These are phyloP conservation scores for Amblyraja radiata DNA, from an alignment of 2,797 vertebrate genomes.

Conservation along the genomic window DNA sequence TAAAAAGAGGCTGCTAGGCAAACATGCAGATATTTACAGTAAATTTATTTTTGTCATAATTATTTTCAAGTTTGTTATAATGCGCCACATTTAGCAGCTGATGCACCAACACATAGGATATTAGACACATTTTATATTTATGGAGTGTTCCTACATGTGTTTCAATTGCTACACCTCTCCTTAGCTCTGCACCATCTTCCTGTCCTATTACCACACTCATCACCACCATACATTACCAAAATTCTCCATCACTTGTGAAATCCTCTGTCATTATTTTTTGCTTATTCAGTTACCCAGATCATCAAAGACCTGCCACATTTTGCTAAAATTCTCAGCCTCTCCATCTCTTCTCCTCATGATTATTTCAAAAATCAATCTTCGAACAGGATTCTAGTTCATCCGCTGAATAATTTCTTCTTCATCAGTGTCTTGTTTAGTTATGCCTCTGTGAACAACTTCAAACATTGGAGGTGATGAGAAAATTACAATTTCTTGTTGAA, in stretches of 20 bases:
- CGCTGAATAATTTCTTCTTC: background rate
- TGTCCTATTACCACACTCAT: background rate
- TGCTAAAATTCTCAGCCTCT: background rate
- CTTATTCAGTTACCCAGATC: background rate
- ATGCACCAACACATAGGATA: background rate
- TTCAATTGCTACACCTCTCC: background rate
- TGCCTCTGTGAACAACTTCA: background rate
- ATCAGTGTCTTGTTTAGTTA: background rate
- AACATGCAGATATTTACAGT: background rate
- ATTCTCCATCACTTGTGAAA: background rate
- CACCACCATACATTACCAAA: background rate
- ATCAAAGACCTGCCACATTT: background rate
- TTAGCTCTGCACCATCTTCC: background rate
- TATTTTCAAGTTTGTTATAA: background rate
- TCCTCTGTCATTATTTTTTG: background rate
- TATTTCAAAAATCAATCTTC: background rate
- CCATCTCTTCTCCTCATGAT: background rate
- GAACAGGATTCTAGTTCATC: background rate
- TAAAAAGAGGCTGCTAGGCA: background rate
- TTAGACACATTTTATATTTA: background rate
- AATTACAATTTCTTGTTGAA: background rate
- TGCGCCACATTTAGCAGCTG: background rate
- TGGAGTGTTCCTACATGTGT: background rate
- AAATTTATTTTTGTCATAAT: background rate
- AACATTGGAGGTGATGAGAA: background rate